phyloP scores from a whole-genome alignment of 92 coral and sea anemone species.

The Umimayanthus chanpuru region DNA sequence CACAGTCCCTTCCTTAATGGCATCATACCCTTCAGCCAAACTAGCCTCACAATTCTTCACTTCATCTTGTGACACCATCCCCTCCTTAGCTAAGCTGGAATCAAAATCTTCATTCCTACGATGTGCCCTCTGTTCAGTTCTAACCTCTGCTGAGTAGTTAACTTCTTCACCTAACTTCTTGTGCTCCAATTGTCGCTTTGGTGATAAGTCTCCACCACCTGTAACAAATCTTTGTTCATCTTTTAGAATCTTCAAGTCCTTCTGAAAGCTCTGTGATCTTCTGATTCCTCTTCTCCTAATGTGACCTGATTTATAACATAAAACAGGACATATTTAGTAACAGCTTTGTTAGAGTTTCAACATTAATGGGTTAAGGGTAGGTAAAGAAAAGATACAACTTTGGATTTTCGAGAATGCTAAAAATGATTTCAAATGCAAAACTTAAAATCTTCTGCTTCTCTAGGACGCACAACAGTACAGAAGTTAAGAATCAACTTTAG shows the following conservation, averaged over 20 bases:
- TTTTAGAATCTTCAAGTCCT: conserved; percentile 15
- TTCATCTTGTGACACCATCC: neutral
- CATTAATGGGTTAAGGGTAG: too few relatives aligned
- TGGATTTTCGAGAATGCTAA: too few relatives aligned
- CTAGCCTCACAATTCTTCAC: neutral
- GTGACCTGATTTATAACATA: neutral
- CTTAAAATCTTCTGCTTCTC: too few relatives aligned
- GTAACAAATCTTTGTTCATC: neutral
- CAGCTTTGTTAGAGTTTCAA: too few relatives aligned
- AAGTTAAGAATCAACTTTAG: too few relatives aligned
- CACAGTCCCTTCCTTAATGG: neutral
- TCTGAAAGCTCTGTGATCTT: conserved; percentile 69
- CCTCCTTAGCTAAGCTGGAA: neutral
- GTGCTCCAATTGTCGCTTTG: neutral
- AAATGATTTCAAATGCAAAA: too few relatives aligned
- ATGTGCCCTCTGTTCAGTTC: neutral
- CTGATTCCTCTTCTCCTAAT: conserved; percentile 54
- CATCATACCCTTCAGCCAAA: neutral
- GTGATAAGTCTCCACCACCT: neutral
- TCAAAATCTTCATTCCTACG: neutral
- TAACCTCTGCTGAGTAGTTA: neutral
- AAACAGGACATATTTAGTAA: neutral
- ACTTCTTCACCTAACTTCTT: neutral
- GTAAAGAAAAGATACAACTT: too few relatives aligned
- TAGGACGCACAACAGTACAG: too few relatives aligned